Conservation (phyloP, 2,113 vertebrate species). For the Donacobius atricapilla region DNA sequence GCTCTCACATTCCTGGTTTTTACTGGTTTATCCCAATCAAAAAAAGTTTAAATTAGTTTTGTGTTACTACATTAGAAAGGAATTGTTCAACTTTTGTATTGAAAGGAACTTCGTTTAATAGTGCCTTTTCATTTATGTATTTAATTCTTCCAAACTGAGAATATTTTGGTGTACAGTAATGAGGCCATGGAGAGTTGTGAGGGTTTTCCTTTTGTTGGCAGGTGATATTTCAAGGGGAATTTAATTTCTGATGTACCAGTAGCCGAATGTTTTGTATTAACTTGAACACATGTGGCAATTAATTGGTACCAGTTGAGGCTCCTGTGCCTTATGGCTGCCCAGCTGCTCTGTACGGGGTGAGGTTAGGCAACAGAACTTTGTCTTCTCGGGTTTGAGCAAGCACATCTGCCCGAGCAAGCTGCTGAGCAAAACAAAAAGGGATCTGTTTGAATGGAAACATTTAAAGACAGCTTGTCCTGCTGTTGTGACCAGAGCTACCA, state of each 20-base stretch:
- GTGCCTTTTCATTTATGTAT: neutral
- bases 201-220: neutral
- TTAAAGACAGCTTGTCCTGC: neutral
- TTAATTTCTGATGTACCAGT: neutral
- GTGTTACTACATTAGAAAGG: neutral
- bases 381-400: neutral
- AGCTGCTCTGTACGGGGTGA: neutral
- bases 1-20: neutral
- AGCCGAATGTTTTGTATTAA: neutral
- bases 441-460: neutral
- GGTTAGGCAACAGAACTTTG: neutral
- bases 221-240: neutral
- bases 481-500: neutral
- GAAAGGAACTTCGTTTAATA: neutral
- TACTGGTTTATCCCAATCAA: neutral
- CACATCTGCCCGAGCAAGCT: conserved; percentile 51
- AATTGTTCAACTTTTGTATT: neutral
- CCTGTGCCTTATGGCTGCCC: neutral
- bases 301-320: neutral
- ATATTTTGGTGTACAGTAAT: neutral
- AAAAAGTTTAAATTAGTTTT: neutral
- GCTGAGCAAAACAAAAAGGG: neutral
- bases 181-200: neutral
- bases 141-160: neutral
- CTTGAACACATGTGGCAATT: neutral